phyloP scores from a whole-genome alignment of 2,797 vertebrate genomes.

The Urophycis tenuis region DNA sequence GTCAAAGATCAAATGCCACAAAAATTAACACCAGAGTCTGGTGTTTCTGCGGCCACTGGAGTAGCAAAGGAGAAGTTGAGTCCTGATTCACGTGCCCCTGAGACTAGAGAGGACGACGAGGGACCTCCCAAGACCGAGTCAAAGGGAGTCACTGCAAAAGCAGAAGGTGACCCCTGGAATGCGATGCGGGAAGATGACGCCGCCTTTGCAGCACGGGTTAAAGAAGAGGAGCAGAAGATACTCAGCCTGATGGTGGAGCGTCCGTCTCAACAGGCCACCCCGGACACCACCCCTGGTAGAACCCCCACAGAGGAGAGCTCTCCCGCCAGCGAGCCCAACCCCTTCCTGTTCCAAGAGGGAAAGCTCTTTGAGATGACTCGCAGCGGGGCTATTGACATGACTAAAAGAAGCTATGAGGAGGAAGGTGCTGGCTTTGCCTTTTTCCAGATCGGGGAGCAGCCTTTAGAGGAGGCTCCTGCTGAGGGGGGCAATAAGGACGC shows the following conservation, averaged over 20 bases:
- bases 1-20: conserved; percentile 60
- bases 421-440: conserved; percentile 85
- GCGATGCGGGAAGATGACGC: conserved; percentile 85
- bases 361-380: conserved; percentile 99
- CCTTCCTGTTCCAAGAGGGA: conserved; percentile 97
- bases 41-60: conserved; percentile 30
- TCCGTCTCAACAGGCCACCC: conserved; percentile 84
- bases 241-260: conserved; percentile 85
- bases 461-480: conserved; percentile 66
- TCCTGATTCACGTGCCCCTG: conserved; percentile 61
- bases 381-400: conserved; percentile 99
- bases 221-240: conserved; percentile 94
- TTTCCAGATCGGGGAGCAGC: conserved; percentile 88
- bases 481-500: conserved; percentile 70
- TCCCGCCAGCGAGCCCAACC: conserved; percentile 91
- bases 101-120: conserved; percentile 61
- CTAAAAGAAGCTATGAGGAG: conserved; percentile 90
- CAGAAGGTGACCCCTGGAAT: conserved; percentile 81
- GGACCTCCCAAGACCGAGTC: conserved; percentile 72
- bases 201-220: conserved; percentile 85
- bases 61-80: conserved; percentile 54
- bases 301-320: conserved; percentile 95
- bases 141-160: conserved; percentile 85
- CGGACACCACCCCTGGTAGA: conserved; percentile 91
- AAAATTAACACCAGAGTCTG: conserved; percentile 35